A percentile compares a stretch with the other conserved stretches of the same genome.
Conservation (phyloP, 1,140 invertebrate genomes). For the Drosophila persimilis region DNA sequence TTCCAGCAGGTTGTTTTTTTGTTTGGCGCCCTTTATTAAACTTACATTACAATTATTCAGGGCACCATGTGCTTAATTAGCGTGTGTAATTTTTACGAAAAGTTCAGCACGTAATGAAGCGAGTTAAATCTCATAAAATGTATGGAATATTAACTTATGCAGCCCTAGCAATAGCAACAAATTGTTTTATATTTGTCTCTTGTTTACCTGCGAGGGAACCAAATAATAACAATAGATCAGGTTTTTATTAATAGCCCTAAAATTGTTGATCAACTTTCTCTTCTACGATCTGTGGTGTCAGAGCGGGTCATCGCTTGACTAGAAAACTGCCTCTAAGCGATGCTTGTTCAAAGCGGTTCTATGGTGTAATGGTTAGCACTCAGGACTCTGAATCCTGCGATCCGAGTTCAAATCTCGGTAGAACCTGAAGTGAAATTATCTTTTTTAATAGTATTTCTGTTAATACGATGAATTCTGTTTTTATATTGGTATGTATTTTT, state of each 20-base stretch:
- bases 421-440: slow-evolving; percentile 84
- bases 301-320: slow-evolving; percentile 5
- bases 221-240: neutral
- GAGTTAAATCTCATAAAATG: neutral
- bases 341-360: slow-evolving; percentile 82
- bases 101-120: neutral
- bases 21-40: slow-evolving; percentile 57
- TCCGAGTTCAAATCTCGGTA: slow-evolving; percentile 93
- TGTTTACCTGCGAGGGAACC: neutral
- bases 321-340: slow-evolving; percentile 22
- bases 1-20: slow-evolving; percentile 77
- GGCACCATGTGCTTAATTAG: slow-evolving; percentile 43
- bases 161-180: slow-evolving; percentile 4
- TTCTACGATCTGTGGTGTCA: slow-evolving; percentile 6
- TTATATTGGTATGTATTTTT: no score
- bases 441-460: slow-evolving; percentile 6
- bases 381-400: slow-evolving; percentile 96
- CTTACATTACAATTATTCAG: slow-evolving; percentile 45
- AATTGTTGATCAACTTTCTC: slow-evolving; percentile 29
- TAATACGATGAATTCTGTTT: no score
- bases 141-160: slow-evolving; percentile 1
- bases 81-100: slow-evolving; percentile 37
- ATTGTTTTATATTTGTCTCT: neutral
- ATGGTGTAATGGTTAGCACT: slow-evolving; percentile 96
- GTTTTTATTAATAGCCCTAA: slow-evolving; percentile 22